Percentiles rank a stretch among this genome's conserved stretches.
These are phyloP conservation scores for Holcopasites calliopsidis DNA, from an alignment of 1,140 invertebrate genomes.

Conservation along the genomic window DNA sequence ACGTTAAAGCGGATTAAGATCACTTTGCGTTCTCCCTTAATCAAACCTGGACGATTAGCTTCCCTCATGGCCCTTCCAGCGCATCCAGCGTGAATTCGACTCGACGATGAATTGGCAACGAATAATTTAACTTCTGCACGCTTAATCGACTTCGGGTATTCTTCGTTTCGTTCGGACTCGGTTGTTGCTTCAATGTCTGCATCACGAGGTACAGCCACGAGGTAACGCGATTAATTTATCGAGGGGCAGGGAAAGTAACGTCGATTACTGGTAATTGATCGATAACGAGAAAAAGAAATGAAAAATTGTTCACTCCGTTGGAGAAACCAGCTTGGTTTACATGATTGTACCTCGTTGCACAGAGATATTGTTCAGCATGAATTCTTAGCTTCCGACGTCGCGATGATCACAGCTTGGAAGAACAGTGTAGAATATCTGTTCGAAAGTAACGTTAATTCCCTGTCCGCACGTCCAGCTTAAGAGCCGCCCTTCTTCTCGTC, in stretches of 20 bases:
- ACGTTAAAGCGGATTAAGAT: slow-evolving; percentile 75
- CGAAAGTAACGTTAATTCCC: too few species aligned
- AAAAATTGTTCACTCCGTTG: too few species aligned
- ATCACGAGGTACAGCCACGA: neutral
- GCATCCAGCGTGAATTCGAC: neutral
- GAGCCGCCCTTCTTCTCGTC: slow-evolving; percentile 26
- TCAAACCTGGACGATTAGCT: slow-evolving; percentile 25
- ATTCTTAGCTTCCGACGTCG: neutral
- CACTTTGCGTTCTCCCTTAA: slow-evolving; percentile 67
- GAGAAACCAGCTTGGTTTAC: too few species aligned
- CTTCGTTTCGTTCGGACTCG: neutral
- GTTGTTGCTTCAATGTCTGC: neutral
- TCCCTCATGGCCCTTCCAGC: slow-evolving; percentile 42
- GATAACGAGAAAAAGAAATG: neutral
- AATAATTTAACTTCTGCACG: neutral
- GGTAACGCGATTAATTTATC: too few species aligned
- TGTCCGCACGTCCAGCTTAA: slow-evolving; percentile 44
- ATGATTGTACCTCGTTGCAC: slow-evolving; percentile 2
- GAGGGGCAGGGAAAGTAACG: too few species aligned
- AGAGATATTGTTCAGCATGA: neutral
- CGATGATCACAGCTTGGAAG: slow-evolving; percentile 7
- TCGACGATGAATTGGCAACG: neutral
- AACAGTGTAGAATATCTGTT: neutral
- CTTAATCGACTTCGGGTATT: neutral
- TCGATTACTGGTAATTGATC: neutral